These are phyloP conservation scores for Machimus atricapillus DNA, from an alignment of 2,888 invertebrate species.

Conservation along the genomic window DNA sequence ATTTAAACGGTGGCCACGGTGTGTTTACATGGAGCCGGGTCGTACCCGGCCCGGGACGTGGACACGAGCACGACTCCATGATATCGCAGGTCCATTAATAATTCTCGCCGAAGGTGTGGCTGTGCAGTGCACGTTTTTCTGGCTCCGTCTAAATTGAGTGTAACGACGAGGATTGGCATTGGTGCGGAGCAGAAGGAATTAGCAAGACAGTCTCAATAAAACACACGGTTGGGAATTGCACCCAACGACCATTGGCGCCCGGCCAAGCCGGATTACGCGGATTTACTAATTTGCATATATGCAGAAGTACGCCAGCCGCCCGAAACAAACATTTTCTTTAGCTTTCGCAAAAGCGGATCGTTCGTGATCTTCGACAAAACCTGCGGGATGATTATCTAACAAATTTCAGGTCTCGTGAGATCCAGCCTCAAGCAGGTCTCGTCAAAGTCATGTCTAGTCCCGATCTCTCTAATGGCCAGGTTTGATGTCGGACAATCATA, in stretches of 20 bases:
- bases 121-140: conserved; percentile 4
- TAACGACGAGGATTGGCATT: background rate
- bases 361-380: background rate
- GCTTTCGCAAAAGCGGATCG: background rate
- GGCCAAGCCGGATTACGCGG: background rate
- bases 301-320: background rate
- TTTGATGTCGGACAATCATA: conserved; percentile 43
- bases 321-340: conserved; percentile 2
- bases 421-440: background rate
- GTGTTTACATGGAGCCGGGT: conserved; percentile 41
- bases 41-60: background rate
- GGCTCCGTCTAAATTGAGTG: conserved; percentile 29
- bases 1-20: conserved; percentile 46
- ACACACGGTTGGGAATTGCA: background rate
- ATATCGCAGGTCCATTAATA: conserved; percentile 32
- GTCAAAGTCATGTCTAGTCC: conserved; percentile 29
- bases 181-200: background rate
- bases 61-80: conserved; percentile 24
- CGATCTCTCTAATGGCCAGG: conserved; percentile 20
- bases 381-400: background rate
- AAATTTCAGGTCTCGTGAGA: background rate
- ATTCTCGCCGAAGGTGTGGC: conserved; percentile 29
- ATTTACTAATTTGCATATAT: background rate
- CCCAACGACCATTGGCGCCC: background rate
- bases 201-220: conserved; percentile 12